These are phyloP conservation scores for Dendroctonus ponderosae DNA, from an alignment of 1,140 invertebrate species.

Conservation along the genomic window DNA sequence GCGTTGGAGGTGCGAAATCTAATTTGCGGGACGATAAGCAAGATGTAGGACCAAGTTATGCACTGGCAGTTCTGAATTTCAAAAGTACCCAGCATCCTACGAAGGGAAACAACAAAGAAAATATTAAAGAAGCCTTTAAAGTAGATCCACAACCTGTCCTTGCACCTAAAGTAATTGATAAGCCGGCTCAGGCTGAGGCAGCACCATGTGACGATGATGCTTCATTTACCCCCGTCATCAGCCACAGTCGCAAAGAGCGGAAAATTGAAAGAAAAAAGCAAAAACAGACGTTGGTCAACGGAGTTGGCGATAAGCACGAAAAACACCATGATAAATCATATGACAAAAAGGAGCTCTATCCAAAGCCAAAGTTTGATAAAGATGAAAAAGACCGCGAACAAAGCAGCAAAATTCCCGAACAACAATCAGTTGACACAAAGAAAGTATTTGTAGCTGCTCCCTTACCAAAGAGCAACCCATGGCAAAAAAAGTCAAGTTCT, in stretches of 20 bases:
- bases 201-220: conserved; percentile 50
- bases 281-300: conserved; percentile 34
- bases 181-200: conserved; percentile 25
- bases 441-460: conserved; percentile 61
- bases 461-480: conserved; percentile 61
- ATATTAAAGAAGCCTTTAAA: conserved; percentile 33
- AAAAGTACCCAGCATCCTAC: conserved; percentile 33
- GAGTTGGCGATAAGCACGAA: conserved; percentile 28
- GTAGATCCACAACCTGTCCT: not conserved
- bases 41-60: conserved; percentile 44
- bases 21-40: conserved; percentile 26
- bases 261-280: conserved; percentile 49
- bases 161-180: conserved; percentile 11
- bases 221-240: conserved; percentile 55
- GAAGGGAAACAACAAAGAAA: conserved; percentile 41
- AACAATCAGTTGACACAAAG: conserved; percentile 49
- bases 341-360: conserved; percentile 38
- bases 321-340: conserved; percentile 23
- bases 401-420: conserved; percentile 43
- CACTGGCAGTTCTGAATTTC: conserved; percentile 48
- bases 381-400: conserved; percentile 34
- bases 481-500: conserved; percentile 53
- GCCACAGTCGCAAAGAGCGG: conserved; percentile 54
- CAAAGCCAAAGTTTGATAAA: conserved; percentile 25
- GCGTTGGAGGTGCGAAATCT: conserved; percentile 32